Evolutionary conservation across 2,888 invertebrate genomes (phyloP), one percentile per base, ranked within the genome.

Genomic region (Papilio demoleus): DNA sequence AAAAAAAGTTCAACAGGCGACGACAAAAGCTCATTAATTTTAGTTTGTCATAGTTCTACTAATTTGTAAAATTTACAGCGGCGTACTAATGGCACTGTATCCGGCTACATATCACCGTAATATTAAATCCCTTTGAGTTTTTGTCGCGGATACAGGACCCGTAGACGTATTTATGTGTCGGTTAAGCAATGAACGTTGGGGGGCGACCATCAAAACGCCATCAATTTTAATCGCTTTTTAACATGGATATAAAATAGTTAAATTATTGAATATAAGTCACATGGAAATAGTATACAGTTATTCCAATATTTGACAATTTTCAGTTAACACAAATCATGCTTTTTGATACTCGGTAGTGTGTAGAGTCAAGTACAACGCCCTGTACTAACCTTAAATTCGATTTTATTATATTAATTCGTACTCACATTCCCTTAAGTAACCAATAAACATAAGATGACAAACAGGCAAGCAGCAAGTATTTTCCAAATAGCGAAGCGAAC

Each of bases 11-110:
- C 14, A 53, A 17, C 81, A 72, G 74, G 70, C 79, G 80, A 79
- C 76, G 79, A 83, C 84, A 79, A 81, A 79, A 80, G 75, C 77
- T 79, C 87, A 91, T 92, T 88, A 90, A 92, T 92, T 85, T 90
- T 85, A 86, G 85, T 90, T 87, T 92, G 90, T 91, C 90, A 89
- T 88, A 91, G 84, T 69, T 77, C 82, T 79, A 86, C 88, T 90
- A 90, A 92, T 92, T 91, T 90, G 88, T 90, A 81, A 84, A 88
- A 92, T 90, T 90, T 88, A 92, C 84, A 84, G 83, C 85, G 71
- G 70, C 76, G 77, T 78, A 83, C 88, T 91, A 92, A 92, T 91
- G 85, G 83, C 83, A 76, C 77, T 74, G 84, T 87, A 86, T 91
- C 91, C 92, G 90, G 91, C 79, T 83, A 85, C 88, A 82, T 81